Base-by-base conservation (phyloP, 2,797 vertebrate species). In the Carcharodon carcharias region DNA sequence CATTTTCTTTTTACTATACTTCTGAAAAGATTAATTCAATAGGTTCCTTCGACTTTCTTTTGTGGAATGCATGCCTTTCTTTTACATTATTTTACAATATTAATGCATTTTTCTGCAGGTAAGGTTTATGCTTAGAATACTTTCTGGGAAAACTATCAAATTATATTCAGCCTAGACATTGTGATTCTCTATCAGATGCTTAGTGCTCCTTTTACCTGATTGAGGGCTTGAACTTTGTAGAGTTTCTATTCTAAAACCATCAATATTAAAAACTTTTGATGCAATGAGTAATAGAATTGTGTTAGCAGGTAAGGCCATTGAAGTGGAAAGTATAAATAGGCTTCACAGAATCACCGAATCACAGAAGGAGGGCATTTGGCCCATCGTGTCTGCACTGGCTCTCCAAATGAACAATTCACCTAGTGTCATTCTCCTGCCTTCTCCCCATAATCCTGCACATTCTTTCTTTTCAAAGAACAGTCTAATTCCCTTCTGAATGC, bases 11-110 rank as follows among this genome's bases (percentile, higher is more conserved):
- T 73, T 45, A 56, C 21, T 35, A 77, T 54, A n/a, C 26, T 77
- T 56, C 69, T 95, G 94, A 95, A 95, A 95, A 63, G 94, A 95
- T 95, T 95, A 95, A 95, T 95, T 95, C 69, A 95, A 58, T 56
- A 77, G 65, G 69, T 95, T 95, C 94, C 69, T 31, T 77, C 71
- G 18, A 95, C 71, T 77, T 95, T 95, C 94, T 95, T 95, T n/a
- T 73, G 69, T 95, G 94, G 18, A 58, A 3, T 95, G 67, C 94
- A 95, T 58, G 54, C 45, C 94, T 73, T 95, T 95, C 94, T 56
- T 73, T 73, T 77, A 95, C 45, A 56, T 77, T 77, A 95, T 73
- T 71, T 95, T 95, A 95, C 54, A 73, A 73, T 40, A 77, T 77
- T 31, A 77, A 73, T 95, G 94, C 45, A 23, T 35, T 58, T 95